These are phyloP conservation scores for Cichladusa arquata DNA, from an alignment of 2,113 vertebrate genomes.

Conservation along the genomic window DNA sequence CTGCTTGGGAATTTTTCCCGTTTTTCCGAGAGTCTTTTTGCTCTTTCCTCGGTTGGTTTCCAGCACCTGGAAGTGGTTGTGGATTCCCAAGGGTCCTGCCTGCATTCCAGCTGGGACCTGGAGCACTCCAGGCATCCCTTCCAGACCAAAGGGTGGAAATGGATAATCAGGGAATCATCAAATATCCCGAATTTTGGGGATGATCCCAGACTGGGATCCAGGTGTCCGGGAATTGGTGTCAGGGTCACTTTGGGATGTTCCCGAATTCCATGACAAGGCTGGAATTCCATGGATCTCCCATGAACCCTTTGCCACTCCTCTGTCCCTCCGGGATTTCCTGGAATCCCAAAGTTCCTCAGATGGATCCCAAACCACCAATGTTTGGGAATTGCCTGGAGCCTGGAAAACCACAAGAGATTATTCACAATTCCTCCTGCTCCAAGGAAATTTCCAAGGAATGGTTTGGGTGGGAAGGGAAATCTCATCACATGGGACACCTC, in stretches of 20 bases:
- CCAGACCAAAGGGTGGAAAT: neutral
- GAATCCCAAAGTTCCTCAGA: neutral
- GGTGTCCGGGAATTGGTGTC: rapidly evolving
- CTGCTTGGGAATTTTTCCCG: rapidly evolving
- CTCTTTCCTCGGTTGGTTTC: neutral
- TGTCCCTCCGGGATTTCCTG: rapidly evolving
- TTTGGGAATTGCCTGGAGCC: neutral
- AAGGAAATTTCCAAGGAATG: neutral
- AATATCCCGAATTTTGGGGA: neutral
- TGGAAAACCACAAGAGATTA: rapidly evolving
- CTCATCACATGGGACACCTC: no score
- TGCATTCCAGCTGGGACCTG: neutral
- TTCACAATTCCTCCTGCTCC: neutral
- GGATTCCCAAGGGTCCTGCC: neutral
- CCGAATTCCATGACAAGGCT: rapidly evolving
- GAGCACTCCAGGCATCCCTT: neutral
- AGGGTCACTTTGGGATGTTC: neutral
- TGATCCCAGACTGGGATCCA: neutral
- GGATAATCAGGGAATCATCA: neutral
- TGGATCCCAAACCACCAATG: neutral
- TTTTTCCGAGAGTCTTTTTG: neutral
- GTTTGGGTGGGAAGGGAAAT: no score
- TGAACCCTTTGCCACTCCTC: no score
- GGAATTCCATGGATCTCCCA: neutral
- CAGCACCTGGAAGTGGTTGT: neutral